Evolutionary conservation across 23 tunicate species (phyloP).

Genomic region (Trididemnum nubilum): DNA sequence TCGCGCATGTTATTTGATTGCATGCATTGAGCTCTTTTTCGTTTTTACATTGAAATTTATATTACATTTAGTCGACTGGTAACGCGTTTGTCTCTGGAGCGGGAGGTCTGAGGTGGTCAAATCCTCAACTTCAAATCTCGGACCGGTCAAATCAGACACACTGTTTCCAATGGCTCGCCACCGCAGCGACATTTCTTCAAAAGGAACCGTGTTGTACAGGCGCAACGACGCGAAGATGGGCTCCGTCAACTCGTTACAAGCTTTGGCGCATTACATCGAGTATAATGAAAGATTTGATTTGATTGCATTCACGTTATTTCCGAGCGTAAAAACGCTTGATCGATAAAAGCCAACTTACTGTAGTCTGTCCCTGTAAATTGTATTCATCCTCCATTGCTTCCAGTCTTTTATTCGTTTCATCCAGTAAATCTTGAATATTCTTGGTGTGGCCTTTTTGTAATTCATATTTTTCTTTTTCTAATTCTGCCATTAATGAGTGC

Average conservation of each 20-base stretch:
- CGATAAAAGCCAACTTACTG: constrained; percentile 34
- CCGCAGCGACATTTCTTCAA: neutral
- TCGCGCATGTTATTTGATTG: no score
- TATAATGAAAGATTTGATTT: neutral
- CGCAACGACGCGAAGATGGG: neutral
- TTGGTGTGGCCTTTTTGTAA: constrained; percentile 89
- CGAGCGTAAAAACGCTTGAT: no score
- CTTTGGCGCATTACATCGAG: neutral
- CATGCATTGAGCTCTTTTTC: no score
- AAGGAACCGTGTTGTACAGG: neutral
- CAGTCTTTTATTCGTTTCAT: constrained; percentile 79
- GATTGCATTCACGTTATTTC: neutral
- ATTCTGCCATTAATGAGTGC: constrained; percentile 28
- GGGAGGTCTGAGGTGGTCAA: no score
- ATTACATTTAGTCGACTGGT: no score
- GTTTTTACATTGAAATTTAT: no score
- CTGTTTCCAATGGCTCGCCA: neutral
- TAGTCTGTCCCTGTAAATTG: constrained; percentile 70
- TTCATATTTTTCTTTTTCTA: constrained; percentile 89
- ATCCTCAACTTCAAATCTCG: no score
- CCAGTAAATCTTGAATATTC: constrained; percentile 84
- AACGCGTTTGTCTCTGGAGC: no score
- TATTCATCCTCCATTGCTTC: constrained; percentile 85
- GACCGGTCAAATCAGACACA: no score
- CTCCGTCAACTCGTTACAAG: neutral